Base-by-base conservation (phyloP, 2,113 vertebrate species). In the Tragelaphus strepsiceros region DNA sequence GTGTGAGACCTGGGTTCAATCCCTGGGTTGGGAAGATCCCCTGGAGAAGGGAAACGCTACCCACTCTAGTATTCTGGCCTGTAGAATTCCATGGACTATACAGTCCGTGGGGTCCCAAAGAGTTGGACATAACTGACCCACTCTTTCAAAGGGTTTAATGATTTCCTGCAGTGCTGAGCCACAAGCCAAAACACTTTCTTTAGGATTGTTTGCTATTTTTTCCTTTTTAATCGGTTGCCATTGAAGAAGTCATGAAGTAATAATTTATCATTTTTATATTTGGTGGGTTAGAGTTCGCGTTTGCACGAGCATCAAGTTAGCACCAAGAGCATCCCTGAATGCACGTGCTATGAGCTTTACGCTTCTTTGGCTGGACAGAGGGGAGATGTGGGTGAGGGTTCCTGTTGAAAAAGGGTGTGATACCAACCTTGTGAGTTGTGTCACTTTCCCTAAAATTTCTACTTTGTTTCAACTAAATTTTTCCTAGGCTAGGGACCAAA, bases 321-420 rank as follows among this genome's bases (percentile, higher is more conserved):
- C 1, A 2, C 39, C 19, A 22, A 67, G 67, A 58, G 43, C 5
- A 9, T 28, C 49, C 56, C 62, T 49, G 46, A 35, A 21, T 12
- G 3, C 0, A 12, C 6, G 12, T 7, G 32, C 35, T 46, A 6
- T 46, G 85, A 32, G 2, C 28, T 9, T 22, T 4, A 28, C 0
- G 3, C 6, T 30, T 49, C n/a, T 74, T n/a, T 0, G 5, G 3
- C 9, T 3, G 22, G 35, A 46, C 2, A 1, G 17, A 10, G 1
- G 21, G 64, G 49, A 11, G 24, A 8, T 15, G 3, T 15, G 19
- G n/a, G 15, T 46, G 15, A 46, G 13, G 5, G 0, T 16, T 21
- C 6, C 3, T 26, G 14, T 59, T 46, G 24, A 32, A 14, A 62
- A 16, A 28, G 21, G 26, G 11, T 46, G 43, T 30, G 77, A 22